Conservation (phyloP, 2,888 invertebrate species). For the Eristalinus sepulchralis region DNA sequence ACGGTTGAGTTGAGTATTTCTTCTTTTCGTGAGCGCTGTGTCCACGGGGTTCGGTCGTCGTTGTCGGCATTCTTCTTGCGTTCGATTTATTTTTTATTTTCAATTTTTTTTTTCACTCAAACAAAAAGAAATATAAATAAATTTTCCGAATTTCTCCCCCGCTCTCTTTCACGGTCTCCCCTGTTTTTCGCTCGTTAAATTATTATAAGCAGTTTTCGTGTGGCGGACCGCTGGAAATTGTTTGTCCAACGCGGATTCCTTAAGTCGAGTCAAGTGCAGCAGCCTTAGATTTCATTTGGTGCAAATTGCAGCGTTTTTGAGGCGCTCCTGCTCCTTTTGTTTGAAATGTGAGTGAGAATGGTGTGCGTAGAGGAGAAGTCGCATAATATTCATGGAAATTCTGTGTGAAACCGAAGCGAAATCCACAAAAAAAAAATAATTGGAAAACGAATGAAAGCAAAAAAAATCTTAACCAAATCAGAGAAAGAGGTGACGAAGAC, state of each 20-base stretch:
- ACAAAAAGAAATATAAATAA: conserved; percentile 12
- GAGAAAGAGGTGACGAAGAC: neutral
- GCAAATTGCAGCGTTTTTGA: conserved; percentile 42
- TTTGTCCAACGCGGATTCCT: conserved; percentile 43
- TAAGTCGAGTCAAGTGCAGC: conserved; percentile 45
- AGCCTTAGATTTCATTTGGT: conserved; percentile 19
- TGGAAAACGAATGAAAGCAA: conserved; percentile 5
- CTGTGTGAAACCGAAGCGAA: conserved; percentile 45
- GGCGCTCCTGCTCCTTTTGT: neutral
- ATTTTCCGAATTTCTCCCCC: conserved; percentile 29
- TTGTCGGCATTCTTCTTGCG: conserved; percentile 73
- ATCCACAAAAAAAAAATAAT: conserved; percentile 19
- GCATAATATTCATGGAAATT: conserved; percentile 45
- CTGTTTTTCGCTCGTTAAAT: neutral
- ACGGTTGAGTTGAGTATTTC: conserved; percentile 68
- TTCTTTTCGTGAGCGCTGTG: conserved; percentile 68
- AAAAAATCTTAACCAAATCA: conserved; percentile 11
- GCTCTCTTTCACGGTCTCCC: neutral
- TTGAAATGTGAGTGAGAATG: conserved; percentile 45
- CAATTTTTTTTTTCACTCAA: neutral
- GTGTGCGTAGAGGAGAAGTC: conserved; percentile 20
- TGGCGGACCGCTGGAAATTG: conserved; percentile 9
- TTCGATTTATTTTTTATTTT: conserved; percentile 52
- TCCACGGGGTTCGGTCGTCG: conserved; percentile 71
- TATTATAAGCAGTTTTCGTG: neutral